Evolutionary conservation across 2,113 vertebrate species (phyloP).

Genomic region (Micromys minutus): DNA sequence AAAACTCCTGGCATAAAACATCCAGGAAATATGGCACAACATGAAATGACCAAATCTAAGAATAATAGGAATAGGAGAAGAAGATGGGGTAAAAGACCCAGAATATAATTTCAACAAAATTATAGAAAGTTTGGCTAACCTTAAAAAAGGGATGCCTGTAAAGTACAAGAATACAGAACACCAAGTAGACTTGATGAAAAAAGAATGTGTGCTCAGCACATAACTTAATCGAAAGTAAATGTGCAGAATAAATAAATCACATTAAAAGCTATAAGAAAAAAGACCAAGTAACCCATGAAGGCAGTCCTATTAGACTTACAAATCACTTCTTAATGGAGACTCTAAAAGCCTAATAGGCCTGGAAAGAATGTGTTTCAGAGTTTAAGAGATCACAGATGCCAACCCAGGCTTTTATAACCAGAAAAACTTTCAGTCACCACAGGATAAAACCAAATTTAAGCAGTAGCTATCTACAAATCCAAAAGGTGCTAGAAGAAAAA

Average conservation of each 20-base stretch:
- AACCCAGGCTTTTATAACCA: not conserved
- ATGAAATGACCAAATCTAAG: not conserved
- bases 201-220: not conserved
- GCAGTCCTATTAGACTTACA: not conserved
- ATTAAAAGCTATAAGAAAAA: not conserved
- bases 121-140: not conserved
- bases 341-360: not conserved
- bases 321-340: not conserved
- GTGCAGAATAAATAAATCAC: not conserved
- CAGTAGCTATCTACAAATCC: not conserved
- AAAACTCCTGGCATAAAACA: not conserved
- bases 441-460: not conserved
- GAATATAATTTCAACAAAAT: not conserved
- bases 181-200: not conserved
- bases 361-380: not conserved
- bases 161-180: not conserved
- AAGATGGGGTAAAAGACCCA: not conserved
- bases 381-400: not conserved
- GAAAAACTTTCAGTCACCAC: not conserved
- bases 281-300: not conserved
- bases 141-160: not conserved
- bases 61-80: not conserved
- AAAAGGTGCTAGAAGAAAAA: not conserved
- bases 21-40: not conserved
- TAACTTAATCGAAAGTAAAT: not conserved